phyloP scores from a whole-genome alignment of 2,797 vertebrate genomes.

The Sorex maritimensis region DNA sequence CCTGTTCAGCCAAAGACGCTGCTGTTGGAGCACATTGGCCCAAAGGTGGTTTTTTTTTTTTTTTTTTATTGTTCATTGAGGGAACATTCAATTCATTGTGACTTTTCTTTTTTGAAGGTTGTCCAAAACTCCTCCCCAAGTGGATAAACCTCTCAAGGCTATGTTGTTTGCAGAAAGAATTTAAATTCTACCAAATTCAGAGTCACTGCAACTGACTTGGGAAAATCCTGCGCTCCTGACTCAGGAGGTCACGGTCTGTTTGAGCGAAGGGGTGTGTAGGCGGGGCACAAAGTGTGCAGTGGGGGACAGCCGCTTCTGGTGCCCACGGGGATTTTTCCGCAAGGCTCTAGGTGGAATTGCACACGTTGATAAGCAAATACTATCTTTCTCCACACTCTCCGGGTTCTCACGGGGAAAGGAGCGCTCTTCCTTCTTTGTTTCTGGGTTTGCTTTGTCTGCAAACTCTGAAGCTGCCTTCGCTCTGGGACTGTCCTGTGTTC shows the following conservation, averaged over 20 bases:
- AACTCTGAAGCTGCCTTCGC: too few relatives aligned
- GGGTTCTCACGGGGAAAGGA: too few relatives aligned
- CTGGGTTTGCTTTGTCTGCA: too few relatives aligned
- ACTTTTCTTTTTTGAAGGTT: constrained; percentile 39
- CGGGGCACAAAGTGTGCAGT: neutral
- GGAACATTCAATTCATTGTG: constrained; percentile 20
- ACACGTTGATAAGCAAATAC: neutral
- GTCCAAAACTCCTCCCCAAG: constrained; percentile 22
- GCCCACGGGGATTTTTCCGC: too few relatives aligned
- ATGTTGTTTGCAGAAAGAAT: constrained; percentile 2
- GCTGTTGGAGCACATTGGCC: constrained; percentile 23
- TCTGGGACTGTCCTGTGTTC: too few relatives aligned
- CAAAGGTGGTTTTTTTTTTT: neutral
- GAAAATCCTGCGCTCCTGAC: neutral
- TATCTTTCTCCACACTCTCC: neutral
- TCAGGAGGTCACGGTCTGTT: neutral
- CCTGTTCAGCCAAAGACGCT: constrained; percentile 5
- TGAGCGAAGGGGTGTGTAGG: neutral
- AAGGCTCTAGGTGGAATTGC: neutral
- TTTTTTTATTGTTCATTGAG: neutral
- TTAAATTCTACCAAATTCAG: constrained; percentile 17
- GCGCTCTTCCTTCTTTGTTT: too few relatives aligned
- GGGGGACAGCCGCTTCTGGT: too few relatives aligned
- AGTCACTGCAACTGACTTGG: neutral
- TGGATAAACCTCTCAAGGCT: neutral